phyloP scores from a whole-genome alignment of 1,140 invertebrate species.

The Polypedilum pembai region DNA sequence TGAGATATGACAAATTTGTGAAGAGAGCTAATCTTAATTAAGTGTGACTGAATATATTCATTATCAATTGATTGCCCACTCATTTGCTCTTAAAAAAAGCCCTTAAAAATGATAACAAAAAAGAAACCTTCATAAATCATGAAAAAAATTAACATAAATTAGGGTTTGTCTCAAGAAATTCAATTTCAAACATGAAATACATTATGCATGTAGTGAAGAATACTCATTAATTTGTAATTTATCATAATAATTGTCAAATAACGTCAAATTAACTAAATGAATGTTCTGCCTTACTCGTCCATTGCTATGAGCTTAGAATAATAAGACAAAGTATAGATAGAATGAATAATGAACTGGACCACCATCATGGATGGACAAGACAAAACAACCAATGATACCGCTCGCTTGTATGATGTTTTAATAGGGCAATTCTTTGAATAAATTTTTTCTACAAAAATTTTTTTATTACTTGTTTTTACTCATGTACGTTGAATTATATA shows the following conservation, averaged over 20 bases:
- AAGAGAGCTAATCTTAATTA: conserved; percentile 12
- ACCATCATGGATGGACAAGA: not conserved
- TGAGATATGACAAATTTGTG: not conserved
- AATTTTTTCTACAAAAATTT: too few relatives aligned
- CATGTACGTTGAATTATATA: too few relatives aligned
- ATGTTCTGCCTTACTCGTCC: not conserved
- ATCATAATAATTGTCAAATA: conserved; percentile 26
- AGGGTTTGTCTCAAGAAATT: conserved; percentile 2
- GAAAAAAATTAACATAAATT: not conserved
- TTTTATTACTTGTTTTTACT: too few relatives aligned
- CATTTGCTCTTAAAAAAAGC: too few relatives aligned
- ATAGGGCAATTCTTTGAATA: too few relatives aligned
- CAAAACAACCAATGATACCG: not conserved
- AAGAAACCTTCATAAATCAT: not conserved
- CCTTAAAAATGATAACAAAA: not conserved
- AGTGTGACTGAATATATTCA: not conserved
- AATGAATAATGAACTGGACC: conserved; percentile 2
- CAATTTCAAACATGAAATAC: not conserved
- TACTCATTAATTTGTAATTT: conserved; percentile 20
- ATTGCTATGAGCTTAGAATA: not conserved
- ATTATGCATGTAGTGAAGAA: not conserved
- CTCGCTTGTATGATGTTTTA: too few relatives aligned
- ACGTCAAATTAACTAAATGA: conserved; percentile 22
- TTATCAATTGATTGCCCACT: too few relatives aligned
- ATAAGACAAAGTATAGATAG: not conserved